phyloP scores from a whole-genome alignment of 2,888 invertebrate genomes.

The Linnaemya vulpina region DNA sequence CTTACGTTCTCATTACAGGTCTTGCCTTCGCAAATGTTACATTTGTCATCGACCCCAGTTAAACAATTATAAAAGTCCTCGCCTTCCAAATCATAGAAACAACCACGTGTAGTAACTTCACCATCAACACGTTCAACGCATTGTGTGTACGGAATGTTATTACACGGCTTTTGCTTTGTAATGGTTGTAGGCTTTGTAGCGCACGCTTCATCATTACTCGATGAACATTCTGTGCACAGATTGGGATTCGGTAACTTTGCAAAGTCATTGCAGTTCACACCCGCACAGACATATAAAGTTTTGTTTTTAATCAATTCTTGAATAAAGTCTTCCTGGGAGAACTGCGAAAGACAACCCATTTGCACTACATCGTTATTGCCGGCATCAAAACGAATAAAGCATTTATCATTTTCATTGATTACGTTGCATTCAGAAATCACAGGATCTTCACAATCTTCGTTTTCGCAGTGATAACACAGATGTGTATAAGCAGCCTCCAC shows the following conservation, averaged over 20 bases:
- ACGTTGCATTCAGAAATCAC: slow-evolving; percentile 46
- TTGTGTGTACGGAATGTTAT: slow-evolving; percentile 70
- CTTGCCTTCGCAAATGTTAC: slow-evolving; percentile 70
- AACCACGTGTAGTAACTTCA: slow-evolving; percentile 73
- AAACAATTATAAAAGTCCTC: slow-evolving; percentile 74
- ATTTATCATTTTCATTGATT: slow-evolving; percentile 60
- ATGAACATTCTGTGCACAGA: slow-evolving; percentile 72
- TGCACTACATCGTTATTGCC: slow-evolving; percentile 48
- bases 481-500: slow-evolving; percentile 51
- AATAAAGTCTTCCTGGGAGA: slow-evolving; percentile 43
- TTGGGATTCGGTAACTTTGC: slow-evolving; percentile 65
- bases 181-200: slow-evolving; percentile 64
- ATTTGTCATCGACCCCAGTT: slow-evolving; percentile 64
- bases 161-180: slow-evolving; percentile 51
- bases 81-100: slow-evolving; percentile 70
- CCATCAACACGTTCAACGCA: slow-evolving; percentile 72
- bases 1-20: slow-evolving; percentile 73
- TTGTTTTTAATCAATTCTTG: slow-evolving; percentile 68
- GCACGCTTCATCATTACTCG: slow-evolving; percentile 66
- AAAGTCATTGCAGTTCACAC: slow-evolving; percentile 73
- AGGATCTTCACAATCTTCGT: slow-evolving; percentile 70
- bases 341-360: slow-evolving; percentile 74
- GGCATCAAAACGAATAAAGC: slow-evolving; percentile 72
- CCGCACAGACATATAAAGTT: slow-evolving; percentile 69
- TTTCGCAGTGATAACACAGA: slow-evolving; percentile 66